Conservation (phyloP, 2,113 vertebrate genomes). For the Uropsilus gracilis region DNA sequence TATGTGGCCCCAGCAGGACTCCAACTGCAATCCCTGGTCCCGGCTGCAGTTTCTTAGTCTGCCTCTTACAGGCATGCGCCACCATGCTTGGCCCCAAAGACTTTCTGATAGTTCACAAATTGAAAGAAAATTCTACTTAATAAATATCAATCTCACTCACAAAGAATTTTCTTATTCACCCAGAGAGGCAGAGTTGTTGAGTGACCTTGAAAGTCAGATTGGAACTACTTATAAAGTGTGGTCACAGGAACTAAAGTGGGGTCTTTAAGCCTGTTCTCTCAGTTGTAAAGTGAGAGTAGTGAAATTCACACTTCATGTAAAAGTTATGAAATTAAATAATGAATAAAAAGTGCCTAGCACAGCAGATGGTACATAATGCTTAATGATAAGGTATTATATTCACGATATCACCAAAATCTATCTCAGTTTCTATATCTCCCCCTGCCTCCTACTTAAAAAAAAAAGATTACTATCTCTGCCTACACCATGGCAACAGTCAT, state of each 20-base stretch:
- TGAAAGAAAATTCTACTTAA: neutral
- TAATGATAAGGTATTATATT: neutral
- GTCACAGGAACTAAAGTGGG: neutral
- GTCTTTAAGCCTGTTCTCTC: neutral
- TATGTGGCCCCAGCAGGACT: too few relatives aligned
- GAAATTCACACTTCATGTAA: neutral
- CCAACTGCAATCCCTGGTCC: too few relatives aligned
- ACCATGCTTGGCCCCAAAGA: too few relatives aligned
- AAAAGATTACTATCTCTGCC: neutral
- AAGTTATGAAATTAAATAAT: slow-evolving; percentile 27
- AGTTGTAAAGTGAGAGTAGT: neutral
- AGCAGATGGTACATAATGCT: neutral
- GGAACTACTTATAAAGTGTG: neutral
- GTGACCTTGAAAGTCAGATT: neutral
- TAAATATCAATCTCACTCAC: neutral
- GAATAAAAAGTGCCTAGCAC: neutral
- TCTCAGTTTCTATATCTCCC: neutral
- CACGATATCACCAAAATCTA: neutral
- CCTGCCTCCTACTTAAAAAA: neutral
- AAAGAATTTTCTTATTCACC: neutral
- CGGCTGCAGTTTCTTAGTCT: too few relatives aligned
- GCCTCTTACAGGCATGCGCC: too few relatives aligned
- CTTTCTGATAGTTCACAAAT: neutral
- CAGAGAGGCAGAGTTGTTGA: neutral
- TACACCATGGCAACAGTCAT: neutral